Percentiles rank a stretch among this genome's conserved stretches.
Conservation (phyloP, 2,113 vertebrate species). For the Otus sunia region DNA sequence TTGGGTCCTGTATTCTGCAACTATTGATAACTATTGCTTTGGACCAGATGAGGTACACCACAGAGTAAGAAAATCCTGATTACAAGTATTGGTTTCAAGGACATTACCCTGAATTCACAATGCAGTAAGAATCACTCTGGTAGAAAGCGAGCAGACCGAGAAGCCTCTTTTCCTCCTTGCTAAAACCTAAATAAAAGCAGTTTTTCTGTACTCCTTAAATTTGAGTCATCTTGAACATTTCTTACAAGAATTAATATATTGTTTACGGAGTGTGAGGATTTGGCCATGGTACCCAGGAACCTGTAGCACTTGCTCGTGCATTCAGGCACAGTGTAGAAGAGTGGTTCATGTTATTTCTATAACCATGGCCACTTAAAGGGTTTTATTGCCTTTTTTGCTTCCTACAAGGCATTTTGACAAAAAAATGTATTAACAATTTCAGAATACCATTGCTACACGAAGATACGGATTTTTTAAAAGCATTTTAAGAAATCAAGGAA, state of each 20-base stretch:
- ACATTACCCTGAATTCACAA: neutral
- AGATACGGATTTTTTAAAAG: neutral
- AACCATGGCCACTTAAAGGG: neutral
- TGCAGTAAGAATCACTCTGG: neutral
- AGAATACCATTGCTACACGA: neutral
- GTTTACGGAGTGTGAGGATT: neutral
- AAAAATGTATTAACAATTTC: neutral
- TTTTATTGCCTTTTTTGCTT: neutral
- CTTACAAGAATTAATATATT: neutral
- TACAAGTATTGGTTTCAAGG: neutral
- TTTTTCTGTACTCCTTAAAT: neutral
- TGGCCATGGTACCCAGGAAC: neutral
- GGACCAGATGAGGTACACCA: neutral
- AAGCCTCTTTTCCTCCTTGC: neutral
- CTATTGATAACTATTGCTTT: neutral
- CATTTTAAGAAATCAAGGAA: slow-evolving; percentile 9
- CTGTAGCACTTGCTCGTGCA: neutral
- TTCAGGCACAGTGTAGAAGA: neutral
- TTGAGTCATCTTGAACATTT: neutral
- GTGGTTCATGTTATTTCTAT: neutral
- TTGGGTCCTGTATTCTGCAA: neutral
- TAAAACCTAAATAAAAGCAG: neutral
- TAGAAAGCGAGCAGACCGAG: neutral
- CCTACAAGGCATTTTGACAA: neutral
- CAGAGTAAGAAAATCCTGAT: neutral